Conservation (phyloP, 1,140 invertebrate genomes). For the Cherax quadricarinatus region DNA sequence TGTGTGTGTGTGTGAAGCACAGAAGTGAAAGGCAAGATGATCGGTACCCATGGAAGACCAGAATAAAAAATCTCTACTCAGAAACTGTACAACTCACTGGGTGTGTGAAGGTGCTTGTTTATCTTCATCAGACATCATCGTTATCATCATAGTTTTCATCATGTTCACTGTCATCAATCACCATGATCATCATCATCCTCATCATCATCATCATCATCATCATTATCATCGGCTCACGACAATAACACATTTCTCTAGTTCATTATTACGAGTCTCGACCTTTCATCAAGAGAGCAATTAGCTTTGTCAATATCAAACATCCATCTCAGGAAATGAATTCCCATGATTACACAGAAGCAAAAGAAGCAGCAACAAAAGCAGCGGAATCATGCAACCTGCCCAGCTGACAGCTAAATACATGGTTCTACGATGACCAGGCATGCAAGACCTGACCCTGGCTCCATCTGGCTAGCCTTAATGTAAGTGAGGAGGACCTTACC, state of each 20-base stretch:
- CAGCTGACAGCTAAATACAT: background rate
- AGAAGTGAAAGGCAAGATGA: too few relatives aligned
- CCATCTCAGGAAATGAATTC: background rate
- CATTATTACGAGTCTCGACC: background rate
- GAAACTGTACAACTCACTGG: too few relatives aligned
- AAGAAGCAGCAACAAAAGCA: background rate
- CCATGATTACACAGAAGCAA: background rate
- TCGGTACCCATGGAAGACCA: too few relatives aligned
- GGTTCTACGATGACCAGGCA: background rate
- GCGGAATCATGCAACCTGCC: background rate
- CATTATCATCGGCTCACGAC: background rate
- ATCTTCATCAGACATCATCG: too few relatives aligned
- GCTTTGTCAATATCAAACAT: background rate
- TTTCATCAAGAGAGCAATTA: background rate
- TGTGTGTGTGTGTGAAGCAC: too few relatives aligned
- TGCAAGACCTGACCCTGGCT: background rate
- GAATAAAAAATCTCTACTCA: too few relatives aligned
- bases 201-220: too few relatives aligned
- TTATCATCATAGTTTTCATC: too few relatives aligned
- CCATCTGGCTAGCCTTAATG: background rate
- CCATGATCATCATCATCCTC: too few relatives aligned
- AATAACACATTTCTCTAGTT: background rate
- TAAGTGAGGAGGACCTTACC: too few relatives aligned
- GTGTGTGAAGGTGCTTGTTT: too few relatives aligned
- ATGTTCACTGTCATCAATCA: too few relatives aligned